These are phyloP conservation scores for Drosophila borborema DNA, from an alignment of 2,888 invertebrate species.

Conservation along the genomic window DNA sequence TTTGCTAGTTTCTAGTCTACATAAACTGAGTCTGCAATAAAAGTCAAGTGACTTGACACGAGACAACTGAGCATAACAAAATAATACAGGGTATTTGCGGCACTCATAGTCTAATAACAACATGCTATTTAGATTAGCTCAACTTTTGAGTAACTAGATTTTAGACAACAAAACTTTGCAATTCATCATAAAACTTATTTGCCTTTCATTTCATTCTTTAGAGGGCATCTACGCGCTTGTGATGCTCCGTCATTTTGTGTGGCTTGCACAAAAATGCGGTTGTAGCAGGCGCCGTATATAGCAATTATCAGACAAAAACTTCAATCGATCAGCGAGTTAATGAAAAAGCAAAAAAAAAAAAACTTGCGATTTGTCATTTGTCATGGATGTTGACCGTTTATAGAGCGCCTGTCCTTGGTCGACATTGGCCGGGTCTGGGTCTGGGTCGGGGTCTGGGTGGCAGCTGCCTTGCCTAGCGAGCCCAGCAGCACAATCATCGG, in stretches of 20 bases:
- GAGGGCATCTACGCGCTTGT: constrained; percentile 5
- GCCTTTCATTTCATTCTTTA: not conserved
- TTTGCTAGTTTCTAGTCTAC: not conserved
- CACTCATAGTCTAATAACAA: not conserved
- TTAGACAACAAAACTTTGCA: too few relatives aligned
- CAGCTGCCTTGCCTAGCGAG: not conserved
- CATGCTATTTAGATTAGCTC: not conserved
- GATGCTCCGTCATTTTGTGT: not conserved
- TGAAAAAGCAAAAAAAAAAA: constrained; percentile 10
- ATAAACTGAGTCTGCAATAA: not conserved
- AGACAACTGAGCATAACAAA: not conserved
- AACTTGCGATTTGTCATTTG: constrained; percentile 6
- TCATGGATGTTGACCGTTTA: constrained; percentile 13
- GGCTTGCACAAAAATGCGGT: too few relatives aligned
- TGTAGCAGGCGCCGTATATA: constrained; percentile 34
- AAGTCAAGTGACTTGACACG: not conserved
- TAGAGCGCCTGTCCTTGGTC: constrained; percentile 33
- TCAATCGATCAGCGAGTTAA: constrained; percentile 10
- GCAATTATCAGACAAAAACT: constrained; percentile 22
- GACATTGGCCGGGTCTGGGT: constrained; percentile 40
- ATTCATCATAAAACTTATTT: not conserved
- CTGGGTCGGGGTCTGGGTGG: constrained; percentile 23
- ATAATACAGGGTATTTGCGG: not conserved
- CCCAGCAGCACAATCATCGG: not conserved
- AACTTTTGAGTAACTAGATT: too few relatives aligned